Evolutionary conservation across 2,113 vertebrate genomes (phyloP).

Genomic region (Pygoscelis antarcticus): DNA sequence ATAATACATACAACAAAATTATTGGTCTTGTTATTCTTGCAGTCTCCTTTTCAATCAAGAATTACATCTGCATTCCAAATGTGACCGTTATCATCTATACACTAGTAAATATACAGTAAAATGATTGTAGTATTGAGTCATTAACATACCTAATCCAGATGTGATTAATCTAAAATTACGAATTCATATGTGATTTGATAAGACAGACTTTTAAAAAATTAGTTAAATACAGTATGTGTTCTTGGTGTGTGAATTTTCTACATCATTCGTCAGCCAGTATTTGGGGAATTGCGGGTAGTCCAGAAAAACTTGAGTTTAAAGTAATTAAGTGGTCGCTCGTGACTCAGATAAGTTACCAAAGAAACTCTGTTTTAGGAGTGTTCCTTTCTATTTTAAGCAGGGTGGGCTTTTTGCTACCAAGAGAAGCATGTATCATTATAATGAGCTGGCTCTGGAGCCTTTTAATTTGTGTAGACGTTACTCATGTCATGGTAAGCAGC

Average conservation of each 20-base stretch:
- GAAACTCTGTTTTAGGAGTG: not conserved
- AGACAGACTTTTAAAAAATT: not conserved
- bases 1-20: not conserved
- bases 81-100: not conserved
- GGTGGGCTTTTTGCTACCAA: not conserved
- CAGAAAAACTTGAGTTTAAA: not conserved
- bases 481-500: not conserved
- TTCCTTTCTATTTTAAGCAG: not conserved
- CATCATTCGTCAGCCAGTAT: not conserved
- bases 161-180: not conserved
- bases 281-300: not conserved
- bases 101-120: not conserved
- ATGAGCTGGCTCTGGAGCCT: not conserved
- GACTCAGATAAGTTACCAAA: not conserved
- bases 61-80: not conserved
- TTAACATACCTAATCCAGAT: not conserved
- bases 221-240: not conserved
- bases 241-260: not conserved
- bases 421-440: not conserved
- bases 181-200: not conserved
- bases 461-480: not conserved
- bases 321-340: not conserved
- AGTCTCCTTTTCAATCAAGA: not conserved
- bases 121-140: not conserved
- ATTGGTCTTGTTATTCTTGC: not conserved